A percentile compares a stretch with the other conserved stretches of the same genome.
Conservation (phyloP, 1,140 invertebrate species). For the Micrasema longulum region DNA sequence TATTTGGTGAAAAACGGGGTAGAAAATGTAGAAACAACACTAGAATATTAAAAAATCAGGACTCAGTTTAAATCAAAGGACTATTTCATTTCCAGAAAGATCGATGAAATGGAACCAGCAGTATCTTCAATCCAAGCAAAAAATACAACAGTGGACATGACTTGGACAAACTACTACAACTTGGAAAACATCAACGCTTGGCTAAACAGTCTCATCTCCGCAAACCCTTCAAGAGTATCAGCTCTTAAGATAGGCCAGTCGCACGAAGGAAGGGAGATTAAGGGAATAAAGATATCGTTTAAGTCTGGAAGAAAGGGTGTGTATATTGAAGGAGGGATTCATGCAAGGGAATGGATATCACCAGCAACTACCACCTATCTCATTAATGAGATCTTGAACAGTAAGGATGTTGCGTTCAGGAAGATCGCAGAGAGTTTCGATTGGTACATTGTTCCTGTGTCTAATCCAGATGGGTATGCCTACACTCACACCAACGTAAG, state of each 20-base stretch:
- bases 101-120: too few relatives aligned
- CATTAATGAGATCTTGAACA: slow-evolving; percentile 70
- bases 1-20: too few relatives aligned
- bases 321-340: slow-evolving; percentile 64
- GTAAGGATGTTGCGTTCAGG: slow-evolving; percentile 60
- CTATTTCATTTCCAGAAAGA: too few relatives aligned
- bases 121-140: too few relatives aligned
- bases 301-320: slow-evolving; percentile 64
- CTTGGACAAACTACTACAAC: slow-evolving; percentile 69
- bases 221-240: slow-evolving; percentile 64
- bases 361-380: slow-evolving; percentile 75
- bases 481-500: slow-evolving; percentile 71
- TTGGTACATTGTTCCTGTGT: slow-evolving; percentile 76
- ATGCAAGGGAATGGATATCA: slow-evolving; percentile 80
- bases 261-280: slow-evolving; percentile 72
- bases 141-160: too few relatives aligned
- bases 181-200: slow-evolving; percentile 62
- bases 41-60: too few relatives aligned
- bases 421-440: slow-evolving; percentile 69
- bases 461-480: slow-evolving; percentile 81
- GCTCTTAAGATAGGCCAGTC: slow-evolving; percentile 67
- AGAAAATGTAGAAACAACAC: too few relatives aligned
- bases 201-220: slow-evolving; percentile 62
- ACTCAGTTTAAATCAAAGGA: too few relatives aligned
- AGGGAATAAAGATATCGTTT: slow-evolving; percentile 72